Evolutionary conservation across 2,888 invertebrate species (phyloP), one percentile per base, ranked within the genome.

Genomic region (Andrena flavipes): DNA sequence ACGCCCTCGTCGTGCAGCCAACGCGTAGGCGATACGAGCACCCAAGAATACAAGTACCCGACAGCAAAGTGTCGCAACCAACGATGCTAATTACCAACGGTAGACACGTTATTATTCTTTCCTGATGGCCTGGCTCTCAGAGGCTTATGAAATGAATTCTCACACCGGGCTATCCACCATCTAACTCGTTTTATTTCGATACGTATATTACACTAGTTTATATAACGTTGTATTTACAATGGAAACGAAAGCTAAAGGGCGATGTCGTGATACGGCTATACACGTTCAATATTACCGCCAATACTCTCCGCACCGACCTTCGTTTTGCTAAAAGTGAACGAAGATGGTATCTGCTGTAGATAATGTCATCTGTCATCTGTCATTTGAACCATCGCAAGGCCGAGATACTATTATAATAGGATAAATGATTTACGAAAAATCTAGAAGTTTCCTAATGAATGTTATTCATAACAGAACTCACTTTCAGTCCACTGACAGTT

Each of bases 121-220:
- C 84, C 76, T 71, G 77, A 76, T 68, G 73, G 54, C 73, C 81
- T 59, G 70, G 79, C 88, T 90, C 89, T 87, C 87, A 86, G 80
- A 87, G 88, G 73, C 88, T 93, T 93, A 89, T 89, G 92, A 93
- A 93, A 93, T 93, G 79, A 92, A 91, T 93, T 93, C 93, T 92
- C 93, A 93, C 93, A 92, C 91, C 85, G 72, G 63, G 62, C 64
- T 81, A 64, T 88, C 87, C 84, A 82, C 70, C 78, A 89, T 90
- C 87, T 88, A 62, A 71, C 85, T 91, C 51, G 48, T 85, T 92
- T 92, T 92, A 91, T 92, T 92, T 91, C 88, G 80, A 86, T 83
- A 85, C 79, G 82, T 90, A 91, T 89, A 88, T 91, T 91, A 92
- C 89, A 89, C 86, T 91, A 89, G 83, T 90, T 91, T 90, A 90